Conservation (phyloP, 2,888 invertebrate species). For the Eupithecia abbreviata region DNA sequence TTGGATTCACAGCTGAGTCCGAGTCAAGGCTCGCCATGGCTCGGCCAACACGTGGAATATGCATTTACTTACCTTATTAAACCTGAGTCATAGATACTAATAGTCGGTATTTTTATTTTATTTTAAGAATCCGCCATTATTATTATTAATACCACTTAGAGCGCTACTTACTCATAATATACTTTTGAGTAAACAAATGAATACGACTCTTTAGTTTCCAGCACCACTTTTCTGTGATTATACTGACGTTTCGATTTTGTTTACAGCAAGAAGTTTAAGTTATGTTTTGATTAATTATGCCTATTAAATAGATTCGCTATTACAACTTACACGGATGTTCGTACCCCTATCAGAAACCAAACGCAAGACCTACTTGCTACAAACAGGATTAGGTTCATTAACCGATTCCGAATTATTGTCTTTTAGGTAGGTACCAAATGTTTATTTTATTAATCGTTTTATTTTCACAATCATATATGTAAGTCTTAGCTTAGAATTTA, state of each 20-base stretch:
- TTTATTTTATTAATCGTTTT: neutral
- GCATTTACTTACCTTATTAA: neutral
- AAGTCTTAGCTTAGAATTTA: neutral
- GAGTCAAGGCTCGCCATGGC: neutral
- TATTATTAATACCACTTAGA: neutral
- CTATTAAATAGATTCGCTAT: too few species aligned
- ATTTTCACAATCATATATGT: too few species aligned
- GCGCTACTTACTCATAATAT: neutral
- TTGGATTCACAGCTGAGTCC: neutral
- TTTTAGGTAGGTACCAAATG: neutral
- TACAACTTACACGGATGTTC: too few species aligned
- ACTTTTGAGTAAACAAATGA: neutral
- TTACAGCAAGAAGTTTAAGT: too few species aligned
- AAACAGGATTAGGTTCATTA: neutral
- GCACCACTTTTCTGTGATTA: too few species aligned
- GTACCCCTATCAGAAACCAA: neutral
- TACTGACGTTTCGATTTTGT: neutral
- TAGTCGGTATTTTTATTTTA: neutral
- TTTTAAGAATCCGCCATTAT: neutral
- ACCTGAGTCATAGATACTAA: neutral
- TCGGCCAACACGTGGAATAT: neutral
- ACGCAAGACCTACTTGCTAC: neutral
- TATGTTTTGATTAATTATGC: too few species aligned
- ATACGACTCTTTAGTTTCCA: neutral
- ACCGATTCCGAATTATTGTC: neutral